Percentiles rank a stretch among this genome's conserved stretches.
These are phyloP conservation scores for Agapornis roseicollis DNA, from an alignment of 2,113 vertebrate species.

Conservation along the genomic window DNA sequence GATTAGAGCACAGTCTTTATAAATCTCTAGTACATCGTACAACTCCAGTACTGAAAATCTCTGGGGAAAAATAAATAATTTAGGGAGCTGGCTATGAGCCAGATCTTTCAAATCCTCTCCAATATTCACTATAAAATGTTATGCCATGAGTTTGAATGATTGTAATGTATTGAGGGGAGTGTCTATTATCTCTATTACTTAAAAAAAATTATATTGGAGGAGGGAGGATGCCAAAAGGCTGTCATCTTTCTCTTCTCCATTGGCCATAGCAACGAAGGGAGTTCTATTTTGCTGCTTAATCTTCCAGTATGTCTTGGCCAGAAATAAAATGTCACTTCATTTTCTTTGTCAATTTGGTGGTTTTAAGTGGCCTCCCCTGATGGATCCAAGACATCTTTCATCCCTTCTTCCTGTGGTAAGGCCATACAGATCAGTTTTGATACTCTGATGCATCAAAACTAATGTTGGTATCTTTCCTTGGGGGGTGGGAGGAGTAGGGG, in stretches of 20 bases:
- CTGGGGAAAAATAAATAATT: neutral
- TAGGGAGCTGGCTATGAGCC: neutral
- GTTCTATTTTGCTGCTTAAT: neutral
- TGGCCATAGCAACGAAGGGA: neutral
- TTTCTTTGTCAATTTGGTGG: neutral
- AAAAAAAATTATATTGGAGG: neutral
- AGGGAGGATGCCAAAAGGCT: neutral
- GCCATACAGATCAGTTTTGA: neutral
- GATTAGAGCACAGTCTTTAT: neutral
- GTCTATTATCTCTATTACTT: neutral
- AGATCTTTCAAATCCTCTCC: neutral
- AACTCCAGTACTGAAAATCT: neutral
- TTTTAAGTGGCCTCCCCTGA: neutral
- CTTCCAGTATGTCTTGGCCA: neutral
- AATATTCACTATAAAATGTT: neutral
- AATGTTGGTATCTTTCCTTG: neutral
- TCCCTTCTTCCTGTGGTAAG: neutral
- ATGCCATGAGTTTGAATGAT: neutral
- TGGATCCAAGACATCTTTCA: neutral
- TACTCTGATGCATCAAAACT: neutral
- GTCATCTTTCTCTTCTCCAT: neutral
- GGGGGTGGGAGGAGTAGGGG: too few species aligned
- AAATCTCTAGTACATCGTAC: neutral
- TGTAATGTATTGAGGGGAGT: neutral
- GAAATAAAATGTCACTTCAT: neutral